Percentiles rank a stretch among this genome's conserved stretches.
Evolutionary conservation across 2,888 invertebrate genomes (phyloP).

Genomic region (Sacculina carcini): DNA sequence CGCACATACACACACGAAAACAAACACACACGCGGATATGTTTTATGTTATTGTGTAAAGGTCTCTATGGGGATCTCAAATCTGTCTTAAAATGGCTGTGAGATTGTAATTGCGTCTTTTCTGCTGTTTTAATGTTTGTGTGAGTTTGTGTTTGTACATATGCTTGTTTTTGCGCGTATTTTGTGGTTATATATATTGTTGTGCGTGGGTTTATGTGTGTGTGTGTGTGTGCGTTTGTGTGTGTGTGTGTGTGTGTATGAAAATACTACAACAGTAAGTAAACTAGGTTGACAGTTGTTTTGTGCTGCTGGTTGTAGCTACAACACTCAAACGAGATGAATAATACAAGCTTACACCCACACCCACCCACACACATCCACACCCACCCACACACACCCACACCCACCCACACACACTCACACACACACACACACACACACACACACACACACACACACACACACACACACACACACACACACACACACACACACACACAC

Average conservation of each 20-base stretch:
- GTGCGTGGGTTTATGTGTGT: background rate
- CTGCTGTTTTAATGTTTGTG: too few species aligned
- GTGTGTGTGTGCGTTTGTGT: background rate
- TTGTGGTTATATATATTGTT: background rate
- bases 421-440: background rate
- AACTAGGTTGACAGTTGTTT: background rate
- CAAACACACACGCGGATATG: too few species aligned
- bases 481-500: slow-evolving; percentile 2
- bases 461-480: background rate
- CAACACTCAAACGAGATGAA: background rate
- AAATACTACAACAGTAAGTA: background rate
- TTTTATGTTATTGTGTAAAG: too few species aligned
- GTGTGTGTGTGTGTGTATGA: background rate
- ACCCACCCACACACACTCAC: too few species aligned
- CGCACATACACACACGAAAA: too few species aligned
- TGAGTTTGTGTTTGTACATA: too few species aligned
- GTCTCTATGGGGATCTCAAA: too few species aligned
- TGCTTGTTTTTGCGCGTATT: too few species aligned
- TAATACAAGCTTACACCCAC: background rate
- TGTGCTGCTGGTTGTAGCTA: background rate
- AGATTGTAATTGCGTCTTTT: too few species aligned
- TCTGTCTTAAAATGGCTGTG: too few species aligned
- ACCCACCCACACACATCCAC: too few species aligned
- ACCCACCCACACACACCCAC: too few species aligned
- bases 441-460: background rate